Evolutionary conservation across 2,888 invertebrate genomes (phyloP).

Genomic region (Drosophila paracracens): DNA sequence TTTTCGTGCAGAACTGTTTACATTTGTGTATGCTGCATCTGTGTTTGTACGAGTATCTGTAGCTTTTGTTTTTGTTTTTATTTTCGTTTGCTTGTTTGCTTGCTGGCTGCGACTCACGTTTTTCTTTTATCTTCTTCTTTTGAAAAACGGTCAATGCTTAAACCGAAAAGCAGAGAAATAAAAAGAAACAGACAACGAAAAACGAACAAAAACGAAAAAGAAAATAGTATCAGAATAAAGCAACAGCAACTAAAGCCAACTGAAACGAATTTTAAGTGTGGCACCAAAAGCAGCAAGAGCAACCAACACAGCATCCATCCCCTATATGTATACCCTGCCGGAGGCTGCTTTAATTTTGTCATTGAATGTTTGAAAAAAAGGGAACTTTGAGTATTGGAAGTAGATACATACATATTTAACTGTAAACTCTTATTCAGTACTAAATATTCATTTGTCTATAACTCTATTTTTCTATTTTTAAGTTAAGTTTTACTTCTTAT

Average conservation of each 20-base stretch:
- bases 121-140: slow-evolving; percentile 52
- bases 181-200: background rate
- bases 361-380: background rate
- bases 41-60: slow-evolving; percentile 54
- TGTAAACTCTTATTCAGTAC: background rate
- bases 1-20: slow-evolving; percentile 40
- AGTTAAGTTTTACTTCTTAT: background rate
- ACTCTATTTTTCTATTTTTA: background rate
- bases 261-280: slow-evolving; percentile 59
- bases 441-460: background rate
- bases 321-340: slow-evolving; percentile 16
- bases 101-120: slow-evolving; percentile 65
- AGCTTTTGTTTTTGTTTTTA: slow-evolving; percentile 46
- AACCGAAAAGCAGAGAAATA: slow-evolving; percentile 37
- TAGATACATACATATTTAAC: background rate
- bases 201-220: background rate
- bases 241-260: slow-evolving; percentile 35
- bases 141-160: slow-evolving; percentile 56
- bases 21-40: slow-evolving; percentile 52
- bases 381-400: background rate
- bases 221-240: slow-evolving; percentile 14
- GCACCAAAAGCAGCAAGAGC: slow-evolving; percentile 1
- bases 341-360: background rate
- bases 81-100: slow-evolving; percentile 41
- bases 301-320: slow-evolving; percentile 20